Conservation (phyloP, 2,888 invertebrate genomes). For the Lymantria dispar region DNA sequence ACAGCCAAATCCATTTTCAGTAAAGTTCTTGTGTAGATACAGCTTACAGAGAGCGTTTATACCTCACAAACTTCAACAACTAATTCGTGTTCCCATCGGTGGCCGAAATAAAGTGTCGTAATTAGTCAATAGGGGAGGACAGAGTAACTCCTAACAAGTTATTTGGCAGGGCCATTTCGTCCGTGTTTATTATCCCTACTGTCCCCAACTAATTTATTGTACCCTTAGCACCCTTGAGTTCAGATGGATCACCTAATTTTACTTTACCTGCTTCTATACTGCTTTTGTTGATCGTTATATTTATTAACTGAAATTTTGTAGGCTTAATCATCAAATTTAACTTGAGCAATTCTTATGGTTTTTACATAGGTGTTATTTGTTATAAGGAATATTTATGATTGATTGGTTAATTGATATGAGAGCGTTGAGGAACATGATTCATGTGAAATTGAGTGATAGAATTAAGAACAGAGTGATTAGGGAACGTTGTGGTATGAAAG, state of each 20-base stretch:
- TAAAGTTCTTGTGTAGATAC: too few relatives aligned
- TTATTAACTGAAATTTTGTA: constrained; percentile 1
- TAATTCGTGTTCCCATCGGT: constrained; percentile 32
- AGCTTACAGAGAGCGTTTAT: neutral
- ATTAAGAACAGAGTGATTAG: too few relatives aligned
- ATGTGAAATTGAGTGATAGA: too few relatives aligned
- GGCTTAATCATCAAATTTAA: too few relatives aligned
- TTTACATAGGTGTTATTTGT: too few relatives aligned
- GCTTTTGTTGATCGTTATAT: constrained; percentile 52
- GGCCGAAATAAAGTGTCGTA: constrained; percentile 64
- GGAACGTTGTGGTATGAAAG: too few relatives aligned
- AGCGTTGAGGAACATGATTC: too few relatives aligned
- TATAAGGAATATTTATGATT: too few relatives aligned
- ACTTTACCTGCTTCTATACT: constrained; percentile 55
- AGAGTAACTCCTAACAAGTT: constrained; percentile 68
- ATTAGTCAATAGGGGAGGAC: constrained; percentile 75
- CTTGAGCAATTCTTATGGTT: too few relatives aligned
- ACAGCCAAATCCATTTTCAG: too few relatives aligned
- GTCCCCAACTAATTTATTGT: constrained; percentile 79
- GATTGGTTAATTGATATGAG: too few relatives aligned
- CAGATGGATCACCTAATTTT: constrained; percentile 79
- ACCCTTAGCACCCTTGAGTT: constrained; percentile 70
- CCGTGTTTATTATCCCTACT: constrained; percentile 75
- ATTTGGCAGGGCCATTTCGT: constrained; percentile 70
- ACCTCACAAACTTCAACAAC: constrained; percentile 23